Base-by-base conservation (phyloP, 1,140 invertebrate species). In the Archivesica marissinica region DNA sequence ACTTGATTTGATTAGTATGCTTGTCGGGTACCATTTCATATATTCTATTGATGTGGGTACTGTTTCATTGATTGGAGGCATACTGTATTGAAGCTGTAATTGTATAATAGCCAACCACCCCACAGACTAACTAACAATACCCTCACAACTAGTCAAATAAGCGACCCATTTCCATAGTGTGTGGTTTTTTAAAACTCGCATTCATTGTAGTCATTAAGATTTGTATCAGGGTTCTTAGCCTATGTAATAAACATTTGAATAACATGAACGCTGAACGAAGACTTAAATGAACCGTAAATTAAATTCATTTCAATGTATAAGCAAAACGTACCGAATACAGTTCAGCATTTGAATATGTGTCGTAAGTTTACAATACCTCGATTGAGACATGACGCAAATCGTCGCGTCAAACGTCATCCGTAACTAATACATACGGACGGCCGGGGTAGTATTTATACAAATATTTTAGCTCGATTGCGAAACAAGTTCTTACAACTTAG, bases 221-320 rank as follows among this genome's bases (percentile, higher is more conserved):
- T 52, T 59, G 13, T 28, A 59, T 59, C 15, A 28, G 6, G 9
- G 54, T n/a, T 59, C 33, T 20, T 28, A 7, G 50, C 25, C 23
- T 59, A 23, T 59, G 25, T 59, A 59, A 25, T 59, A 59, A 17
- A 3, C 54, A 4, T 59, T 23, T 28, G 9, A 59, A 28, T 59
- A 59, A 59, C 33, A 4, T 2, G 15, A 28, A 59, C 33, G 54
- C 15, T 20, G 33, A 28, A 59, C 9, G 6, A 28, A 4, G 25
- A 28, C 25, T 59, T 59, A 59, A 59, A 59, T 59, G 25, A 28
- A 59, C 54, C 54, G 23, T 59, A 59, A 59, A 28, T 59, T 28
- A 28, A 59, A 28, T 23, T 59, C 25, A n/a, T 6, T 52, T 52
- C 17, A 52, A 52, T 7, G 50, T 52, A 52, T n/a, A n/a, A n/a